Conservation (phyloP, 2,797 vertebrate species). For the Antennarius maculatus region DNA sequence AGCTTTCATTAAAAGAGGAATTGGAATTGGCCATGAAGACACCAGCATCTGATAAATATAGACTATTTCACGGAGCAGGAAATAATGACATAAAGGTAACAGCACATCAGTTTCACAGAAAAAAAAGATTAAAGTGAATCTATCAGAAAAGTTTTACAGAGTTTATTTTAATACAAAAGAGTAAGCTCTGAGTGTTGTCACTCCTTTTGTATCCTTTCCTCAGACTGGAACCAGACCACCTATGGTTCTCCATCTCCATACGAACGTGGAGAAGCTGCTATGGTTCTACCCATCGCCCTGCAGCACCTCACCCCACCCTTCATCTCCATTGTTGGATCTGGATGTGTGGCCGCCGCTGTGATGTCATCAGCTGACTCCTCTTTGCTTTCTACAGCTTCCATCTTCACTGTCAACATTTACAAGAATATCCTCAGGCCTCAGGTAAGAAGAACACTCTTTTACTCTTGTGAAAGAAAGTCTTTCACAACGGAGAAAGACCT, state of each 20-base stretch:
- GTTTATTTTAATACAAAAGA: too few species aligned
- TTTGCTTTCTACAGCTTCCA: conserved; percentile 1
- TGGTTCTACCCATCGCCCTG: background rate
- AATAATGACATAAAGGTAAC: too few species aligned
- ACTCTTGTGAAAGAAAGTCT: too few species aligned
- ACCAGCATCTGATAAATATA: too few species aligned
- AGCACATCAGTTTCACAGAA: too few species aligned
- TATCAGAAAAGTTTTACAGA: too few species aligned
- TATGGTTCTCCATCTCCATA: conserved; percentile 9
- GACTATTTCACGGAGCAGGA: too few species aligned
- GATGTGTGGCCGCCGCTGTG: conserved; percentile 5
- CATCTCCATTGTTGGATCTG: background rate
- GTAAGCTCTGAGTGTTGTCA: too few species aligned
- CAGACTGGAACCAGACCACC: conserved; percentile 10
- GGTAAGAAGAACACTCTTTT: background rate
- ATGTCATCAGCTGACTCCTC: conserved; percentile 8
- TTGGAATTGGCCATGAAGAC: too few species aligned
- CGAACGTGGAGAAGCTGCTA: conserved; percentile 4
- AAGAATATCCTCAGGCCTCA: conserved; percentile 3
- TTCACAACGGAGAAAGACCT: too few species aligned
- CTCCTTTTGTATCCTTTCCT: background rate
- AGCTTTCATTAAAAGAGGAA: too few species aligned
- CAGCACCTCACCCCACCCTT: background rate
- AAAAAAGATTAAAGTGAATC: too few species aligned
- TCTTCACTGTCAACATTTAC: conserved; percentile 5